These are phyloP conservation scores for Desmophyllum pertusum DNA, from an alignment of 92 coral and sea anemone species.

Conservation along the genomic window DNA sequence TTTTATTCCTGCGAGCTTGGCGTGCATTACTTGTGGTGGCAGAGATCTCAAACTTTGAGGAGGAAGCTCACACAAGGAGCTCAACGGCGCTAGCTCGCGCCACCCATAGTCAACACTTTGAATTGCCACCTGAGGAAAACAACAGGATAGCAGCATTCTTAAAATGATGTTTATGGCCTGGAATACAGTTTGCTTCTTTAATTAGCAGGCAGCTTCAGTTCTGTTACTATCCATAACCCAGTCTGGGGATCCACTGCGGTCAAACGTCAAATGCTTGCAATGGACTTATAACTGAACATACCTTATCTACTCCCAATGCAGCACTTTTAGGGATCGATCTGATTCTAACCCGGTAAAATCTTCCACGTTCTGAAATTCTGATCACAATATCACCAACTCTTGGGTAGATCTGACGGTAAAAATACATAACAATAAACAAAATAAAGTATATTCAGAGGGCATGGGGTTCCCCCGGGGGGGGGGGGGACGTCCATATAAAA, in stretches of 20 bases:
- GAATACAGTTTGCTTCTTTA: too few relatives aligned
- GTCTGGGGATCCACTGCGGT: too few relatives aligned
- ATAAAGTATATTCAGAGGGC: too few relatives aligned
- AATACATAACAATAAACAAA: too few relatives aligned
- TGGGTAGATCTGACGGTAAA: constrained; percentile 43
- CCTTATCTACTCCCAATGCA: constrained; percentile 30
- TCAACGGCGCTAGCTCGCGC: neutral
- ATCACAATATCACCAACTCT: constrained; percentile 24
- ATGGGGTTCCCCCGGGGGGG: too few relatives aligned
- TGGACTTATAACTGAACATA: neutral
- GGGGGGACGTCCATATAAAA: too few relatives aligned
- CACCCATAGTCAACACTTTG: constrained; percentile 33
- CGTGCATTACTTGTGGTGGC: constrained; percentile 11
- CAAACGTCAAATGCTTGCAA: neutral
- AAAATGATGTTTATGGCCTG: neutral
- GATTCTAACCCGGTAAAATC: constrained; percentile 40
- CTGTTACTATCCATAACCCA: too few relatives aligned
- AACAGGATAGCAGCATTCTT: neutral
- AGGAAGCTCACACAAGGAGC: constrained; percentile 34
- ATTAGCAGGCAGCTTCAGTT: too few relatives aligned
- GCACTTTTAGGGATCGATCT: neutral
- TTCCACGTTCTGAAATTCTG: neutral
- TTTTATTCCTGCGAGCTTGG: constrained; percentile 33
- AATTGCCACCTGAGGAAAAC: constrained; percentile 20
- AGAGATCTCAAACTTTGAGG: neutral